Evolutionary conservation across 2,797 vertebrate genomes (phyloP).

Genomic region (Phalanger gymnotis): DNA sequence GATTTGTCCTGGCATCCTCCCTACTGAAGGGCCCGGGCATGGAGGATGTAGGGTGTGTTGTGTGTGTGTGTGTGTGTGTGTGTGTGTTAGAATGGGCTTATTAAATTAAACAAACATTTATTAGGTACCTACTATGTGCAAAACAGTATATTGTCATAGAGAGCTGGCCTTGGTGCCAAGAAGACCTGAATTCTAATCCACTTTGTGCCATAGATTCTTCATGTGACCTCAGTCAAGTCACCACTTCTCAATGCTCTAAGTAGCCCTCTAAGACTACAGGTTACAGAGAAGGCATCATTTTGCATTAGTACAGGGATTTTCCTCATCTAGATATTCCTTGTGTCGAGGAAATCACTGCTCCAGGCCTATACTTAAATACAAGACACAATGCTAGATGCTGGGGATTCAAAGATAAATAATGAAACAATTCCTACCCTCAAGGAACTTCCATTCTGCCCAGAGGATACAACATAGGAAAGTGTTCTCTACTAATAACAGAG

Average conservation of each 20-base stretch:
- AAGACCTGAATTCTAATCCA: neutral
- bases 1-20: neutral
- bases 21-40: neutral
- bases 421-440: neutral
- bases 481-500: neutral
- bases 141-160: neutral
- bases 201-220: neutral
- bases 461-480: neutral
- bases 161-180: neutral
- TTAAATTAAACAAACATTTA: neutral
- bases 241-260: neutral
- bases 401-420: neutral
- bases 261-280: neutral
- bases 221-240: neutral
- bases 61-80: too few relatives aligned
- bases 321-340: neutral
- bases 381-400: neutral
- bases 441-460: neutral
- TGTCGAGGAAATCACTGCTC: neutral
- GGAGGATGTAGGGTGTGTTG: too few relatives aligned
- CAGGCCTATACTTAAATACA: neutral
- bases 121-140: neutral
- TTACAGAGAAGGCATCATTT: neutral
- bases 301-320: neutral
- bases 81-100: neutral